These are phyloP conservation scores for Tenualosa ilisha DNA, from an alignment of 2,797 vertebrate species.

Conservation along the genomic window DNA sequence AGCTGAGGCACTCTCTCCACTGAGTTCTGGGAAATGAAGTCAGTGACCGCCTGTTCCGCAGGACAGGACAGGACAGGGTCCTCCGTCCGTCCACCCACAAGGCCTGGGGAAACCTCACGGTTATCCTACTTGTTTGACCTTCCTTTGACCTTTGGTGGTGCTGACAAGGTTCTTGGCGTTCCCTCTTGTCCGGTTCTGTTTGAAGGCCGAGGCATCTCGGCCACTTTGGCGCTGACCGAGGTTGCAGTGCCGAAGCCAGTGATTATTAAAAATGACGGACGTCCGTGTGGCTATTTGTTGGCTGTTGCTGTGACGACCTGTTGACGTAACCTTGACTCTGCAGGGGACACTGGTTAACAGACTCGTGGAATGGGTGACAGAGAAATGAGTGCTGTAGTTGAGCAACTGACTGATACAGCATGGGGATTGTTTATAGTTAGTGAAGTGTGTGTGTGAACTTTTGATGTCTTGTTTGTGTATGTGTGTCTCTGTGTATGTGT, in stretches of 20 bases:
- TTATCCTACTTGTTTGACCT: constrained; percentile 25
- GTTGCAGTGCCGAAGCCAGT: background rate
- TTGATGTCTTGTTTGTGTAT: constrained; percentile 35
- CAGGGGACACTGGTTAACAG: background rate
- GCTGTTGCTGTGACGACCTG: constrained; percentile 43
- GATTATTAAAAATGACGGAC: constrained; percentile 26
- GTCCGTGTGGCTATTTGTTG: constrained; percentile 27
- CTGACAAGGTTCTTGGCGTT: background rate
- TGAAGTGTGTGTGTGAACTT: constrained; percentile 34
- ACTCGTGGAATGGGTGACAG: background rate
- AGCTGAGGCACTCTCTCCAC: background rate
- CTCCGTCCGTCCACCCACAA: background rate
- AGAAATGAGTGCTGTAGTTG: background rate
- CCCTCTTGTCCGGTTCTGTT: background rate
- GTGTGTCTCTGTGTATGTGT: constrained; percentile 15
- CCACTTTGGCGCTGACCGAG: constrained; percentile 1
- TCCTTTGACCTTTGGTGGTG: constrained; percentile 26
- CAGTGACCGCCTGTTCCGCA: background rate
- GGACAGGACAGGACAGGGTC: background rate
- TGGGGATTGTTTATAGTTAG: background rate
- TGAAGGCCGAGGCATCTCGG: constrained; percentile 34
- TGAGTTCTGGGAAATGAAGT: background rate
- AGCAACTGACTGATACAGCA: background rate
- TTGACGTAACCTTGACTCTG: constrained; percentile 26
- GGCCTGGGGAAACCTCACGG: constrained; percentile 18